These are phyloP conservation scores for Polydrusus pterygomalis DNA, from an alignment of 2,888 invertebrate genomes.

Conservation along the genomic window DNA sequence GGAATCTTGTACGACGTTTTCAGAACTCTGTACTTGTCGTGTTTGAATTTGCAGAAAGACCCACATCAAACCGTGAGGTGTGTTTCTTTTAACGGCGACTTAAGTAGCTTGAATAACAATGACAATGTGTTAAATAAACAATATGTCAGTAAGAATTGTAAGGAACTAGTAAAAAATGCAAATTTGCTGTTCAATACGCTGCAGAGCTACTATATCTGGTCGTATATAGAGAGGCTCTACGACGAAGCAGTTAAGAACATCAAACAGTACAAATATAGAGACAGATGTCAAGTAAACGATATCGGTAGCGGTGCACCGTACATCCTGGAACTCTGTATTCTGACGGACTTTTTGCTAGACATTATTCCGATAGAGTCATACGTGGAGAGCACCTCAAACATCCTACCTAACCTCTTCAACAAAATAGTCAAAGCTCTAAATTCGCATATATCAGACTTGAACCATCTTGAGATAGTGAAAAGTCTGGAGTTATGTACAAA, in stretches of 20 bases:
- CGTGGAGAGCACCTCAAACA: slow-evolving; percentile 84
- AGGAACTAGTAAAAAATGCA: slow-evolving; percentile 87
- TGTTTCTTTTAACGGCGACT: slow-evolving; percentile 70
- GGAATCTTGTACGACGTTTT: slow-evolving; percentile 87
- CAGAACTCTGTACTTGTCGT: slow-evolving; percentile 76
- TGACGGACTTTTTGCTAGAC: slow-evolving; percentile 85
- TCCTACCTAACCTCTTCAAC: slow-evolving; percentile 84
- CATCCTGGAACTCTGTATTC: slow-evolving; percentile 81
- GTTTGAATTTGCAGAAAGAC: slow-evolving; percentile 71
- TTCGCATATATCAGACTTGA: slow-evolving; percentile 74
- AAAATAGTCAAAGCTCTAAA: slow-evolving; percentile 79
- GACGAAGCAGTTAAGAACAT: slow-evolving; percentile 71
- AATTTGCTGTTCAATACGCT: slow-evolving; percentile 88
- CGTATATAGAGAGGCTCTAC: slow-evolving; percentile 81
- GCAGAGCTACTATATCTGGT: slow-evolving; percentile 91
- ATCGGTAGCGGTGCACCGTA: slow-evolving; percentile 80
- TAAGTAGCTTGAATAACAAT: slow-evolving; percentile 68
- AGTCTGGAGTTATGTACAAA: slow-evolving; percentile 82
- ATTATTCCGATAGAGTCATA: slow-evolving; percentile 85
- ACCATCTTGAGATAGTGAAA: slow-evolving; percentile 78
- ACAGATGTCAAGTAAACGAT: slow-evolving; percentile 69
- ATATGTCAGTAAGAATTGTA: slow-evolving; percentile 72
- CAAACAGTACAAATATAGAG: slow-evolving; percentile 65
- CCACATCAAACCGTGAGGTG: slow-evolving; percentile 66
- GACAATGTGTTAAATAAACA: slow-evolving; percentile 67